phyloP scores from a whole-genome alignment of 2,113 vertebrate genomes.

The Nestor notabilis region DNA sequence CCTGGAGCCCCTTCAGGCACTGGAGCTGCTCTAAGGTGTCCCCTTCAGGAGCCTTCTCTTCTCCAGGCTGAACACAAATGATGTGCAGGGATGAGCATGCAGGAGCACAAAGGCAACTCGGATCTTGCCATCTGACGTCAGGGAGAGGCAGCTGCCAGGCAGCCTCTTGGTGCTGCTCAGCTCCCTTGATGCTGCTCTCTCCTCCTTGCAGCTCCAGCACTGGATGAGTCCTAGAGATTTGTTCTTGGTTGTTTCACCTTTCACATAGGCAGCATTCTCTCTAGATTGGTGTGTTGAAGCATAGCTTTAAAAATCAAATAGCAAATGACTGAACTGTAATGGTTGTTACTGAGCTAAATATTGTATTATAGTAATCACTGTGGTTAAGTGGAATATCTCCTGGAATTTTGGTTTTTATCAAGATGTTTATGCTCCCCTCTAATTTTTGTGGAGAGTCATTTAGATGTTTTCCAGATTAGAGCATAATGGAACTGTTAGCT shows the following conservation, averaged over 20 bases:
- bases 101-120: background rate
- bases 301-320: conserved; percentile 10
- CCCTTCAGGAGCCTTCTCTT: background rate
- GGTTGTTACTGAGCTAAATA: background rate
- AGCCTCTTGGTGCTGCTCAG: background rate
- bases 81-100: background rate
- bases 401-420: conserved; percentile 51
- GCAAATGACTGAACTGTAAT: background rate
- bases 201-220: background rate
- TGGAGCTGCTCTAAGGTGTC: background rate
- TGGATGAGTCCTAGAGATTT: background rate
- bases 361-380: conserved; percentile 6
- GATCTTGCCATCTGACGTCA: background rate
- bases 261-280: background rate
- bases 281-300: background rate
- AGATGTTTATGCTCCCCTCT: conserved; percentile 39
- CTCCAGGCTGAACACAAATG: background rate
- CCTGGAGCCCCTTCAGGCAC: background rate
- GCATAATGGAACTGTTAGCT: conserved; percentile 45
- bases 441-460: conserved; percentile 51
- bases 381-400: conserved; percentile 30
- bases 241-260: background rate
- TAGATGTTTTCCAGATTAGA: conserved; percentile 57
- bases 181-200: background rate
- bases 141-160: background rate